Conservation (phyloP, 1,140 invertebrate species). For the Argopecten irradians region DNA sequence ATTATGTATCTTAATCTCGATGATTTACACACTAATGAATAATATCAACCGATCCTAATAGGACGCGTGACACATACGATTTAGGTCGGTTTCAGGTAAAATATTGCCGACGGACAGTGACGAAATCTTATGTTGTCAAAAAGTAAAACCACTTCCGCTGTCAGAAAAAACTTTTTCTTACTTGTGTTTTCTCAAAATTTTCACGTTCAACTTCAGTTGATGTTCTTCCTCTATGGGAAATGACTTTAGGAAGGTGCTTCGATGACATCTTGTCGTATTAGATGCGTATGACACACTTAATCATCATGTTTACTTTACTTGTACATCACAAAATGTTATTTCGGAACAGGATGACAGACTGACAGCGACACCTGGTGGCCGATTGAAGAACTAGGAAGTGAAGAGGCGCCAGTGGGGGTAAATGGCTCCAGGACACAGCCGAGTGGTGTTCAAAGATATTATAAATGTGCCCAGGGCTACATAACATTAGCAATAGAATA, state of each 20-base stretch:
- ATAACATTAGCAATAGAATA: too few species aligned
- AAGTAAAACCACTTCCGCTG: constrained; percentile 23
- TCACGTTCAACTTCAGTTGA: constrained; percentile 71
- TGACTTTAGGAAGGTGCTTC: constrained; percentile 68
- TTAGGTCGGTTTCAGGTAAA: background rate
- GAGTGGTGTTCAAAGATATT: too few species aligned
- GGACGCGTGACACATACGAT: background rate
- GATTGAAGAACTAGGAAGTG: background rate
- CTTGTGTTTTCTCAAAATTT: constrained; percentile 74
- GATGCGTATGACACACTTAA: background rate
- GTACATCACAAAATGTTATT: constrained; percentile 6
- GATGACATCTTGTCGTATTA: constrained; percentile 65
- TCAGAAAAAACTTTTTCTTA: constrained; percentile 49
- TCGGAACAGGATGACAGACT: background rate
- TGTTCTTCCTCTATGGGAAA: constrained; percentile 66
- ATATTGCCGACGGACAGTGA: constrained; percentile 12
- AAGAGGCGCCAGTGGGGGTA: background rate
- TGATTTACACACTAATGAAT: background rate
- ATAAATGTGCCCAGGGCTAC: too few species aligned
- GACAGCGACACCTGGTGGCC: background rate
- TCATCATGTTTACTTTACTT: constrained; percentile 12
- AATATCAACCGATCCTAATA: background rate
- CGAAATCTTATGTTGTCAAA: constrained; percentile 22
- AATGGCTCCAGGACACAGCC: too few species aligned
- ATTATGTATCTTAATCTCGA: background rate